Conservation (phyloP, 2,888 invertebrate genomes). For the Laspeyria flexula region DNA sequence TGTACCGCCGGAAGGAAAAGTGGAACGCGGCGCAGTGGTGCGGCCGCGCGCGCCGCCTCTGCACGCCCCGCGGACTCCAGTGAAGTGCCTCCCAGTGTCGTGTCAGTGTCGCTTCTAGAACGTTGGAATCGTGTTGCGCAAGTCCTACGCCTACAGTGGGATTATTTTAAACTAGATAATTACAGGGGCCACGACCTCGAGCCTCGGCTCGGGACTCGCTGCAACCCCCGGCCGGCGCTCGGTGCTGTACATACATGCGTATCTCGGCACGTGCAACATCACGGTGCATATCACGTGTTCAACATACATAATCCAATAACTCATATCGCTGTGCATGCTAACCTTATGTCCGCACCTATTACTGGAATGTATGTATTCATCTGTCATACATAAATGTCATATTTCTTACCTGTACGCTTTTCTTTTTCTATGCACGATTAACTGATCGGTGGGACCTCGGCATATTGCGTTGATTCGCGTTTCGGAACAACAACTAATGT, state of each 20-base stretch:
- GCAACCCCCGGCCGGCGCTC: conserved; percentile 54
- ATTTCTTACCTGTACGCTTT: conserved; percentile 31
- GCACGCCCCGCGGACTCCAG: conserved; percentile 77
- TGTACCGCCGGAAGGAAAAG: conserved; percentile 85
- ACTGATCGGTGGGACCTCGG: conserved; percentile 7
- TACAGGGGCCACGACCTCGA: conserved; percentile 62
- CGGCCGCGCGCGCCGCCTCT: conserved; percentile 80
- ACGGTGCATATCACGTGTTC: conserved; percentile 60
- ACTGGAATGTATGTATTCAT: conserved; percentile 29
- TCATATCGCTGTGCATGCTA: conserved; percentile 54
- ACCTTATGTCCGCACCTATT: conserved; percentile 30
- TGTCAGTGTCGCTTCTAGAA: conserved; percentile 84
- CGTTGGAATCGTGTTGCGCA: conserved; percentile 82
- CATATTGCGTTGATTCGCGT: conserved; percentile 2
- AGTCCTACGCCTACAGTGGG: conserved; percentile 79
- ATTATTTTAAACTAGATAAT: conserved; percentile 82
- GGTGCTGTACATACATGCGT: conserved; percentile 51
- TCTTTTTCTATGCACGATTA: conserved; percentile 41
- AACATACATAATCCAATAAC: conserved; percentile 53
- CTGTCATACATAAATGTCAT: conserved; percentile 26
- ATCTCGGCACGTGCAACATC: conserved; percentile 58
- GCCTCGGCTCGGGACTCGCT: conserved; percentile 43
- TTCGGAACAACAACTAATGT: conserved; percentile 1
- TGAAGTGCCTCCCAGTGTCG: conserved; percentile 81
- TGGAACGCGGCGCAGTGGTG: conserved; percentile 84